Base-by-base conservation (phyloP, 1,140 invertebrate genomes). In the Drosophila nasuta region DNA sequence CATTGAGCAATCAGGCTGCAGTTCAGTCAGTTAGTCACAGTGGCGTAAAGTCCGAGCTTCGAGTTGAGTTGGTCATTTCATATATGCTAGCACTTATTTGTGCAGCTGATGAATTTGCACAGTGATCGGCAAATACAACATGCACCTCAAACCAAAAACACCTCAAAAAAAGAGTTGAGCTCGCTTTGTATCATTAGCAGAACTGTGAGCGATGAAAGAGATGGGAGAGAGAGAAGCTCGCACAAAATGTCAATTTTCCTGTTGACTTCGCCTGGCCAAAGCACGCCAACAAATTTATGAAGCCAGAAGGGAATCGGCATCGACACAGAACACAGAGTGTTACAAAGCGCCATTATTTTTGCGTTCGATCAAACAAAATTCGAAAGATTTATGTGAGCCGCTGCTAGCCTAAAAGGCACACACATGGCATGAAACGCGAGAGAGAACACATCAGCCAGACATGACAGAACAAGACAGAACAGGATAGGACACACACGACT, bases 301-400 rank as follows among this genome's bases (percentile, higher is more conserved):
- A 56, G 63, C 38, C 64, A 59, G n/a, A 77, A 59, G 60, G 73
- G 20, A 72, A 58, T n/a, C 38, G 15, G 57, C 46, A 62, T 49
- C 38, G 11, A 45, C 38, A 46, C 48, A 59, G 25, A 41, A 33
- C 28, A 46, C 30, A 8, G 43, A 76, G 65, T 65, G 64, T 80
- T 82, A 86, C 82, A 87, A 79, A 77, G 83, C 79, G 82, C 83
- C 76, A 88, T 86, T 86, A 86, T 79, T 86, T 86, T 86, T 86
- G 83, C 83, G 76, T 86, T 86, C 83, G 82, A 86, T 86, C 82
- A 86, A 88, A 88, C 83, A 86, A 88, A 86, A 86, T 77, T 86
- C 65, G 62, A 69, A 70, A 86, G 82, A 86, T 82, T 86, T 86
- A 86, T 86, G 83, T 65, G 72, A 72, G 48, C 59, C 60, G 15